Evolutionary conservation across 30 jellyfish, hydroid and myxozoan species (phyloP), one percentile per base, ranked within the genome.

Genomic region (Pseudorhiza aurosa): DNA sequence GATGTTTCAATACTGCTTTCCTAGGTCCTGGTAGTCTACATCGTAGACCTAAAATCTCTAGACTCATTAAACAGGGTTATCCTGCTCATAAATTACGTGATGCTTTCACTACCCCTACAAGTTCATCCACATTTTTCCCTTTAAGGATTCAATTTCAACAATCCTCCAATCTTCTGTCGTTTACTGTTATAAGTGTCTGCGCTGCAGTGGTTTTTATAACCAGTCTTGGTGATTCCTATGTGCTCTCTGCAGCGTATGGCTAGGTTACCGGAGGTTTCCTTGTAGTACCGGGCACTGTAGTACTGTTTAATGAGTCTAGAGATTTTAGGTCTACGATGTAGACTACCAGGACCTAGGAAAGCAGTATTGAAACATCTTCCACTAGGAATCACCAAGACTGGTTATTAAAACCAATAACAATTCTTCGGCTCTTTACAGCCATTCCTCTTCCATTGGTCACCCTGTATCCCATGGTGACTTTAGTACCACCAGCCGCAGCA

Each of bases 301-400:
- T 12, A 46, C 19, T 46, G 21, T 46, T 46, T 46, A 46, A 14
- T 14, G 19, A 46, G 60, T 46, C 60, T 14, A 46, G 60, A 46
- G 60, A 46, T 46, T 12, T 27, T 6, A 46, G 60, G 19, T 46
- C 19, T 46, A 14, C 2, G 60, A 46, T 46, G 19, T 46, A 14
- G 19, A 46, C 60, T 14, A 46, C 60, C 14, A 46, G 60, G 60
- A 6, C 60, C 60, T 46, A 46, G 60, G 60, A 46, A 46, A 27
- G 60, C 27, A 46, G 60, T 46, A 14, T 27, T 14, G 5, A 46
- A 46, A 46, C 19, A 14, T 46, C n/a, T n/a, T n/a, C n/a, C n/a
- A n/a, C n/a, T n/a, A n/a, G n/a, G n/a, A n/a, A n/a, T n/a, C n/a
- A n/a, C n/a, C n/a, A n/a, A n/a, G n/a, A n/a, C n/a, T n/a, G n/a